Conservation (phyloP, 1,140 invertebrate genomes). For the Platyscapa corneri region DNA sequence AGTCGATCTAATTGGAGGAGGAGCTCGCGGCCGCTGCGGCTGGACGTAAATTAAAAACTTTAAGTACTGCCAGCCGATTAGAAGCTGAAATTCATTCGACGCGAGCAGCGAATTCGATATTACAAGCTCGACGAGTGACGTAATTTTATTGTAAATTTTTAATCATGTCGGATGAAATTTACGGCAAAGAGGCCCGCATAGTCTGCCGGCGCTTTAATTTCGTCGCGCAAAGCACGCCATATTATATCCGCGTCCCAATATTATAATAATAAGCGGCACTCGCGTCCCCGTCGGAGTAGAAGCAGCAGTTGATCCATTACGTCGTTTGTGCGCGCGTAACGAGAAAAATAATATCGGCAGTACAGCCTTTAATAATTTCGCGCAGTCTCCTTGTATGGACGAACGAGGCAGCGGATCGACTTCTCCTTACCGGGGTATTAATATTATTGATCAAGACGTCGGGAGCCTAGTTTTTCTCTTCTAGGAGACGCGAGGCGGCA, state of each 20-base stretch:
- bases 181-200: neutral
- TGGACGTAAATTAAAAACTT: too few relatives aligned
- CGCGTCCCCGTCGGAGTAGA: neutral
- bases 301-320: neutral
- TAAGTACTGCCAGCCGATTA: too few relatives aligned
- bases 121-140: neutral
- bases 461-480: neutral
- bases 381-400: slow-evolving; percentile 5
- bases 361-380: neutral
- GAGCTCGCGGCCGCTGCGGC: too few relatives aligned
- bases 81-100: too few relatives aligned
- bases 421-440: neutral
- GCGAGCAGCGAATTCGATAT: neutral
- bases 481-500: neutral
- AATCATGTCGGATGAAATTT: neutral
- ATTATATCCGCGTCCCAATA: neutral
- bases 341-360: slow-evolving; percentile 13
- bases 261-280: neutral
- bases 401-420: neutral
- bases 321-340: neutral
- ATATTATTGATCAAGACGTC: neutral
- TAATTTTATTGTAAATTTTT: neutral
- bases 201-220: neutral
- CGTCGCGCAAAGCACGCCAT: neutral
- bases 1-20: too few relatives aligned